These are phyloP conservation scores for Pantherophis vulpinus DNA, from an alignment of 2,797 vertebrate genomes.

Conservation along the genomic window DNA sequence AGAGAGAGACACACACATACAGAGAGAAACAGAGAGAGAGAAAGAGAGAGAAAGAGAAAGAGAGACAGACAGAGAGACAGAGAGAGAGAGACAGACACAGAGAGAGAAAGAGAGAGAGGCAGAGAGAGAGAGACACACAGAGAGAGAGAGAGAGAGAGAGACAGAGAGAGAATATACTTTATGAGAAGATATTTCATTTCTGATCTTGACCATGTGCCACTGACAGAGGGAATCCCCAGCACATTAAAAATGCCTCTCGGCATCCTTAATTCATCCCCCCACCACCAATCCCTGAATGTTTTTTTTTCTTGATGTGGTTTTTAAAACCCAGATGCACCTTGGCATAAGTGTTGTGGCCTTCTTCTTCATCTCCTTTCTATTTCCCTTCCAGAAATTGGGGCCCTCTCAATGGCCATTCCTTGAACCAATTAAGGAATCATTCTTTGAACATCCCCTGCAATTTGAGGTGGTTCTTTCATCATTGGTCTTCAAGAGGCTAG, in stretches of 20 bases:
- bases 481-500: neutral
- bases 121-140: neutral
- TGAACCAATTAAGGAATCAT: neutral
- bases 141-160: too few species aligned
- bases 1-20: rapidly evolving
- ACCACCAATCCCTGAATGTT: neutral
- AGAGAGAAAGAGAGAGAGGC: too few species aligned
- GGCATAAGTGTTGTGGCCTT: neutral
- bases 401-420: neutral
- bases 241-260: neutral
- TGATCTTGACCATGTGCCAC: neutral
- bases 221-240: neutral
- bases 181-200: neutral
- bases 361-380: neutral
- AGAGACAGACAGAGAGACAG: neutral
- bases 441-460: neutral
- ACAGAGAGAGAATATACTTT: neutral
- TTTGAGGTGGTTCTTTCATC: neutral
- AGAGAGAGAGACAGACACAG: rapidly evolving
- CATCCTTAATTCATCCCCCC: neutral
- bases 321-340: neutral
- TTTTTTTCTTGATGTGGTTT: neutral
- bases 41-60: neutral
- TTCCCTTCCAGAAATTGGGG: neutral
- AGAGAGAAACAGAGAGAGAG: neutral